These are phyloP conservation scores for Somateria mollissima DNA, from an alignment of 2,797 vertebrate species.

Conservation along the genomic window DNA sequence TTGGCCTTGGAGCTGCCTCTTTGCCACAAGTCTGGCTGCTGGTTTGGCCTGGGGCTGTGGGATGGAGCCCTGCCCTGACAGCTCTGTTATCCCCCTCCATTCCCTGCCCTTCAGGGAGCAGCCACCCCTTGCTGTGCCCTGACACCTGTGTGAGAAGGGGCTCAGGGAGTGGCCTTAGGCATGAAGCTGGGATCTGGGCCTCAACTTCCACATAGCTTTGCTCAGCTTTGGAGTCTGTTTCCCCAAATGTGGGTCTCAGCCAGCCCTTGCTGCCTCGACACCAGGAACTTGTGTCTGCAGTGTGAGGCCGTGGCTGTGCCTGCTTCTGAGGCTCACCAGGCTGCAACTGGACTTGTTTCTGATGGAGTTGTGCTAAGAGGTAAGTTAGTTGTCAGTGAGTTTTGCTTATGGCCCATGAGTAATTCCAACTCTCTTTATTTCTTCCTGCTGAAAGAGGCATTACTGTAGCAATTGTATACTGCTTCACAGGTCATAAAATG, in stretches of 20 bases:
- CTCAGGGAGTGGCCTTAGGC: background rate
- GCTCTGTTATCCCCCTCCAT: background rate
- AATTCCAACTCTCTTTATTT: background rate
- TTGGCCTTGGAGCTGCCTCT: background rate
- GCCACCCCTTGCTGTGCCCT: rapidly evolving
- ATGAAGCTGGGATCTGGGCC: background rate
- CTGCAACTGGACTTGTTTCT: rapidly evolving
- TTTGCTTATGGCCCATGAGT: rapidly evolving
- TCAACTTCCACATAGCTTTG: rapidly evolving
- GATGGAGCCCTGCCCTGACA: background rate
- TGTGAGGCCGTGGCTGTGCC: rapidly evolving
- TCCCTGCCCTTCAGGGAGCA: background rate
- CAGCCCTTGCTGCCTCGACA: rapidly evolving
- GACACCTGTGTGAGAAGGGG: rapidly evolving
- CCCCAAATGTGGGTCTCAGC: rapidly evolving
- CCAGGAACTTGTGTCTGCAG: rapidly evolving
- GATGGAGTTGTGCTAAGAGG: rapidly evolving
- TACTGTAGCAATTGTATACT: background rate
- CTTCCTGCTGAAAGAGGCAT: background rate
- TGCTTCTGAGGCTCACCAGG: rapidly evolving
- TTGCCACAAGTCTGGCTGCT: background rate
- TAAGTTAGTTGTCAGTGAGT: background rate
- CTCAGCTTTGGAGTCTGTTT: rapidly evolving
- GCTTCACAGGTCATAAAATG: rapidly evolving
- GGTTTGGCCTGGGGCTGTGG: background rate